phyloP scores from a whole-genome alignment of 2,113 vertebrate species.

The Agapornis roseicollis region DNA sequence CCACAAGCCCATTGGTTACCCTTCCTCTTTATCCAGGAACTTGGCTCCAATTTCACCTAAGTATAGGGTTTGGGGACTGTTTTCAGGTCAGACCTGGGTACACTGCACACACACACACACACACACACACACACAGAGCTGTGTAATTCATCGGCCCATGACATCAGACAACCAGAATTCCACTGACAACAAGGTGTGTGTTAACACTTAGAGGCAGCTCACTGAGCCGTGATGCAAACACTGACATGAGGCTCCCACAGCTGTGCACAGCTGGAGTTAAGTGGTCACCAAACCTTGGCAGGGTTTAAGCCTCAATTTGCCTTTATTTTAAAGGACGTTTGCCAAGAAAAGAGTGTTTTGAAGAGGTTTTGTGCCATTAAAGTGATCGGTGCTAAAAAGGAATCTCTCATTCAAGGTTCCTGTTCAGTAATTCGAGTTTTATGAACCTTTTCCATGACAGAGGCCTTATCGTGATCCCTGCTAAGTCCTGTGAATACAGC shows the following conservation, averaged over 20 bases:
- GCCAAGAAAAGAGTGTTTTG: background rate
- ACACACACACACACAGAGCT: background rate
- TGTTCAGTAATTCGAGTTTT: background rate
- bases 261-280: background rate
- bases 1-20: background rate
- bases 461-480: background rate
- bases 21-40: background rate
- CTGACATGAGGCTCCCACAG: background rate
- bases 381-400: background rate
- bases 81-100: background rate
- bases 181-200: background rate
- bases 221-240: rapidly evolving
- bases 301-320: background rate
- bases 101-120: background rate
- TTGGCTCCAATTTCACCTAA: background rate
- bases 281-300: background rate
- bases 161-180: background rate
- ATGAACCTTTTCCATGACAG: background rate
- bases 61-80: background rate
- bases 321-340: background rate
- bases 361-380: background rate
- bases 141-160: background rate
- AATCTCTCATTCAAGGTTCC: background rate
- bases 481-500: background rate
- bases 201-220: background rate